These are phyloP conservation scores for Hydrozoanthus tunicans DNA, from an alignment of 64 coral and sea anemone genomes.

Conservation along the genomic window DNA sequence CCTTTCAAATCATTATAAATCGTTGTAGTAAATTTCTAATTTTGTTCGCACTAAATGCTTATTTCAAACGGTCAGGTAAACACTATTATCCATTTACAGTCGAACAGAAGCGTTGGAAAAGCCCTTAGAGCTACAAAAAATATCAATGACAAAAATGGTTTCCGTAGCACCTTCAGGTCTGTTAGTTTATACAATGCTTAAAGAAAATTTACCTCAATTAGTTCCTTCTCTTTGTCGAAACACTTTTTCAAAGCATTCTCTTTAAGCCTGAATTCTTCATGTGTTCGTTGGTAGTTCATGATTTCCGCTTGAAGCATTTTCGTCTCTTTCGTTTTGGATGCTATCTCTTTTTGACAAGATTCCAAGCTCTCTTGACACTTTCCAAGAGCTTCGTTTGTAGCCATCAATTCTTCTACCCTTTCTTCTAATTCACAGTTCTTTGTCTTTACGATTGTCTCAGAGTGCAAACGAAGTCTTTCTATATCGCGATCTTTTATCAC, in stretches of 20 bases:
- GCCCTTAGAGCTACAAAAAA: too few relatives aligned
- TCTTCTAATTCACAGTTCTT: slow-evolving; percentile 7
- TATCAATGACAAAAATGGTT: too few relatives aligned
- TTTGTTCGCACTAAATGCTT: too few relatives aligned
- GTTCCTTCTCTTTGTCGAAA: background rate
- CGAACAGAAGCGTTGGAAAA: too few relatives aligned
- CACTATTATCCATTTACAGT: too few relatives aligned
- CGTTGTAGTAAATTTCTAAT: too few relatives aligned
- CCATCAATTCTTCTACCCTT: background rate
- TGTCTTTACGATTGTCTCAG: background rate
- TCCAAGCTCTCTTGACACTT: slow-evolving; percentile 1
- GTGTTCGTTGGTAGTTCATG: background rate
- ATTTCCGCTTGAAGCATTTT: slow-evolving; percentile 12
- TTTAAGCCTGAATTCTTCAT: background rate
- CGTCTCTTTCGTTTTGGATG: background rate
- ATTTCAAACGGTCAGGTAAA: too few relatives aligned
- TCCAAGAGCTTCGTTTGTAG: background rate
- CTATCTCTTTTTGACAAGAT: background rate
- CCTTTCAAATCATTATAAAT: too few relatives aligned
- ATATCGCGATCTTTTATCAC: slow-evolving; percentile 9
- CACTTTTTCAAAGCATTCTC: background rate
- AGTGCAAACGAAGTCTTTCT: slow-evolving; percentile 8
- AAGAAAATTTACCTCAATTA: background rate
- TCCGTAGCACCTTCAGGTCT: too few relatives aligned
- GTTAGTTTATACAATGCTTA: too few relatives aligned